Evolutionary conservation across 2,888 invertebrate species (phyloP), one percentile per base, ranked within the genome.

Genomic region (Tanytarsus gracilentus): DNA sequence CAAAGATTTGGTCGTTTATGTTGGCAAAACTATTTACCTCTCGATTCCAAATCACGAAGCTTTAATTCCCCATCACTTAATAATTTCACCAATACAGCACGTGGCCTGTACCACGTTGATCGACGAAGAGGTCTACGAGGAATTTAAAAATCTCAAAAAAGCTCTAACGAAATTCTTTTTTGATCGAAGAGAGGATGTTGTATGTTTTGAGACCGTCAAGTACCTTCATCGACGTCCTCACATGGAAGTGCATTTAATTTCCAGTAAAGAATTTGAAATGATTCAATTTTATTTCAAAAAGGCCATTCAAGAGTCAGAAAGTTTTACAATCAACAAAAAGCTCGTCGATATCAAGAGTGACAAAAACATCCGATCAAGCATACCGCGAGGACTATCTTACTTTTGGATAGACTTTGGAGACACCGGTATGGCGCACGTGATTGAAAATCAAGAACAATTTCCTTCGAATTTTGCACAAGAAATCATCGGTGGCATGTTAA

Each of bases 221-320:
- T 80, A 80, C 67, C 75, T 91, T 23, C 79, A 85, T 63, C 78
- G 78, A 66, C 81, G 82, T 66, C 88, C 90, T 0, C 98, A 99
- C 70, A 84, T 95, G 82, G 77, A 78, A 39, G 77, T 97, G 53
- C 89, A 97, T 68, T 96, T 96, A 76, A 79, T 98, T 8, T 95
- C 98, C 0, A 67, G 95, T 62, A 85, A 87, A 3, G 79, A 81
- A 66, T 93, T 91, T 1, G 92, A 94, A 67, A 76, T 87, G 75
- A 91, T 93, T 3, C 91, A 96, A 0, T 94, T 98, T 68, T 98
- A 95, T 74, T 98, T 98, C 72, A 96, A 96, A 80, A 99, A 99
- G 79, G 97, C 96, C 0, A 83, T 99, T 61, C 79, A 90, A 67
- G 98, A 99, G 71, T 92, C 91, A 64, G 98, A 96, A 74, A 96